Base-by-base conservation (phyloP, 2,888 invertebrate species). In the Pyrrhia umbra region DNA sequence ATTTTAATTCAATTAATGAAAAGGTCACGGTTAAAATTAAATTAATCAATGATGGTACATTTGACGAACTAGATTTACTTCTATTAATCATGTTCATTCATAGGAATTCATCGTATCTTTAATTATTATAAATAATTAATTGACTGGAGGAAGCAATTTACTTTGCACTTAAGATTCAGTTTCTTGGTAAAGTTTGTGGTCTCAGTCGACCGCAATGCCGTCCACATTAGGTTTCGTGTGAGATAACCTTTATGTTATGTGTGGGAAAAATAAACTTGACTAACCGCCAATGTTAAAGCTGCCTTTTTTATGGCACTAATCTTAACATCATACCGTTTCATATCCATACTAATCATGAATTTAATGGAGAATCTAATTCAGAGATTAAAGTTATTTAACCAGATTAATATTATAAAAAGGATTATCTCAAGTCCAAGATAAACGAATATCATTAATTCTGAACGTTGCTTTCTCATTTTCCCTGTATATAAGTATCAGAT, bases 151-250 rank as follows among this genome's bases (percentile, higher is more conserved):
- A 79, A 77, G 58, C 51, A 74, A 67, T 71, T 79, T 58, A 61
- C 15, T 51, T 58, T 43, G 52, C 50, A 69, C 63, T 64, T 67
- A 55, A 34, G 57, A 51, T 64, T 64, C 13, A 55, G 64, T 73
- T 79, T 79, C 78, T 79, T 67, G 58, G 80, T 79, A 79, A 79
- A 68, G 55, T 69, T 64, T 51, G 71, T 64, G 25, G 45, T 59
- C 59, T 54, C 67, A 72, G 76, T 59, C 51, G 71, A 79, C 79
- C 79, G 71, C 80, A 79, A 79, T 77, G 67, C 45, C 63, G 34
- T 68, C 70, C 57, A 42, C 60, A 56, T 74, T 57, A 71, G 65
- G 68, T 74, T 23, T 9, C 34, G 49, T 63, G 58, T 68, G 47
- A 27, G 51, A 40, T 68, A 66, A 70, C 77, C 70, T 79, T 70